Conservation (phyloP, 2,888 invertebrate genomes). For the Pristionchus japonicus region DNA sequence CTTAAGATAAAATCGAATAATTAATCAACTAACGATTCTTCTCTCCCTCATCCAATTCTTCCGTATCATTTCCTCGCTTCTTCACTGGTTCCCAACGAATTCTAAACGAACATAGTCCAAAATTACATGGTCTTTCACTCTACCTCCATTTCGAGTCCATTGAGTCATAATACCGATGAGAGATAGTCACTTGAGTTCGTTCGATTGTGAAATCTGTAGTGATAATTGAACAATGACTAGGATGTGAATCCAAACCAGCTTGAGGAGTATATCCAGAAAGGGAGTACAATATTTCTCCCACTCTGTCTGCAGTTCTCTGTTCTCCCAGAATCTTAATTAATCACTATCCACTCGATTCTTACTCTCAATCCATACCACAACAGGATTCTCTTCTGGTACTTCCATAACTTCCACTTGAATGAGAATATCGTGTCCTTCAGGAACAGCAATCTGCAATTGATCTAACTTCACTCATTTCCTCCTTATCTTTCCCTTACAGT, state of each 20-base stretch:
- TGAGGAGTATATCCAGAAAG: conserved; percentile 16
- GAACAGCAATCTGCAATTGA: neutral
- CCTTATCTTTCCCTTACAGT: neutral
- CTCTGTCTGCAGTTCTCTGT: neutral
- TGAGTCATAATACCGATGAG: neutral
- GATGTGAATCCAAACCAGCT: neutral
- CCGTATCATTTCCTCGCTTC: conserved; percentile 51
- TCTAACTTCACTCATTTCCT: neutral
- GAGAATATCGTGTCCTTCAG: neutral
- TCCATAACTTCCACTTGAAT: conserved; percentile 10
- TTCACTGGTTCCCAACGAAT: conserved; percentile 41
- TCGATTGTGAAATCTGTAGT: conserved; percentile 6
- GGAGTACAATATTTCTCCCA: neutral
- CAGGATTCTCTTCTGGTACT: neutral
- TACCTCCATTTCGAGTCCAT: neutral
- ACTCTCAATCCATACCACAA: neutral
- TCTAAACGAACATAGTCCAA: neutral
- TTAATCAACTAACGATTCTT: neutral
- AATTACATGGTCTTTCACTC: too few species aligned
- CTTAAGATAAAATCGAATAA: neutral
- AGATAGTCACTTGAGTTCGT: neutral
- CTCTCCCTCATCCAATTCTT: conserved; percentile 32
- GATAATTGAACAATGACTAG: neutral
- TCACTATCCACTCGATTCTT: neutral
- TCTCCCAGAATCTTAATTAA: neutral